Evolutionary conservation across 1,140 invertebrate species (phyloP), one percentile per base, ranked within the genome.

Genomic region (Eciton burchellii): DNA sequence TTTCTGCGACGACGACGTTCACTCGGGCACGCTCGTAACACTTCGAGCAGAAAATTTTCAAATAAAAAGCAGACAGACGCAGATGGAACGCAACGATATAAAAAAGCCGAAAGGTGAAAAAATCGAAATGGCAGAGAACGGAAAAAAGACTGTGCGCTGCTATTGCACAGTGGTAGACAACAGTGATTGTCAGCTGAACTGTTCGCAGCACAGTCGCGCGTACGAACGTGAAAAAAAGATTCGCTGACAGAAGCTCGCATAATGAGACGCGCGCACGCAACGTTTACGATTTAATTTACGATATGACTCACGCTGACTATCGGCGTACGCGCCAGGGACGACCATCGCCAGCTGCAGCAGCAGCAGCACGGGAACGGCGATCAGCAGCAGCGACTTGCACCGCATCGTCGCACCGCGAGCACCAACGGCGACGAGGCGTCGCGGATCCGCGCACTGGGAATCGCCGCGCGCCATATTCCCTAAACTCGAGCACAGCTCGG

Each of bases 401-500:
- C 79, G 83, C 87, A 89, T 85, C 89, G 86, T 85, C 79, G 57
- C 84, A 88, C 70, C 85, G 77, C 62, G 73, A 1, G 24, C 16
- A 16, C 57, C 19, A 29, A n/a, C 43, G 81, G 59, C 60, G 81
- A 81, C 65, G 81, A 71, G 60, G 56, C 79, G 88, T 70, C 82
- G 87, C 68, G 82, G 84, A 88, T 77, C 54, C 77, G 54, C 84
- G 81, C 91, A 90, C 90, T 91, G 89, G 79, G 83, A 90, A 89
- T 90, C 91, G 91, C 90, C 91, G 91, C 90, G 89, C 83, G 89
- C 89, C 92, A 93, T 93, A 66, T 85, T 92, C 84, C 77, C 81
- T 49, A 57, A 59, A 76, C 24, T 71, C 60, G 19, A 49, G 35
- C 56, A 52, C 56, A 47, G 59, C 57, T 57, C 60, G 26, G 73